phyloP scores from a whole-genome alignment of 1,140 invertebrate species.

The Bradysia coprophila region DNA sequence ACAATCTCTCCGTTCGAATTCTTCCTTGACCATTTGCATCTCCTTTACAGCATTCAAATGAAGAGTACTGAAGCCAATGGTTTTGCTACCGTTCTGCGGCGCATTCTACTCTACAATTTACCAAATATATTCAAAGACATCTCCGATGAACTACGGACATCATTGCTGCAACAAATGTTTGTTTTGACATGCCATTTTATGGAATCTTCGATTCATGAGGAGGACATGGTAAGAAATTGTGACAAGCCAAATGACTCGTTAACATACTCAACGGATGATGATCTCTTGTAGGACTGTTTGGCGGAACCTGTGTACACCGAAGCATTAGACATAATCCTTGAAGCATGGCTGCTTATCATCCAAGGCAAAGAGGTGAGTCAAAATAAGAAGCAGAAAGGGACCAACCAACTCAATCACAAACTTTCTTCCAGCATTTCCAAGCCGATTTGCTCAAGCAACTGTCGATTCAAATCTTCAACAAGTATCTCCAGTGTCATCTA shows the following conservation, averaged over 20 bases:
- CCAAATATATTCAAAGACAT: slow-evolving; percentile 17
- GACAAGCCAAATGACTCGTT: not conserved
- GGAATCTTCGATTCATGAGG: slow-evolving; percentile 42
- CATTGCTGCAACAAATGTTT: slow-evolving; percentile 35
- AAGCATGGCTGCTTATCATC: slow-evolving; percentile 42
- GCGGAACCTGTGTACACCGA: slow-evolving; percentile 50
- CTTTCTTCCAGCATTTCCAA: not conserved
- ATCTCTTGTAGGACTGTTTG: slow-evolving; percentile 13
- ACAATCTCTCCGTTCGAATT: slow-evolving; percentile 1
- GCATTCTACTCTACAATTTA: slow-evolving; percentile 31
- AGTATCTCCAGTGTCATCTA: slow-evolving; percentile 51
- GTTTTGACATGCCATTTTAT: slow-evolving; percentile 46
- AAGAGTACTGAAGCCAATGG: slow-evolving; percentile 35
- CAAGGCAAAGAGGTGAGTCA: slow-evolving; percentile 27
- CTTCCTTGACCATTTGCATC: not conserved
- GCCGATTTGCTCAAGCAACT: slow-evolving; percentile 11
- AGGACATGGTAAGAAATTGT: slow-evolving; percentile 24
- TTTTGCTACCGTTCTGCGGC: slow-evolving; percentile 33
- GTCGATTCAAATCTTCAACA: slow-evolving; percentile 39
- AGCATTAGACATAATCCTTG: slow-evolving; percentile 49
- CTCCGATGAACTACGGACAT: slow-evolving; percentile 4
- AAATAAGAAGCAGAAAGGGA: not conserved
- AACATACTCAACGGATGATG: too few relatives aligned
- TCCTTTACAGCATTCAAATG: slow-evolving; percentile 26
- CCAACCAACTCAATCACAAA: not conserved